A percentile compares a stretch with the other conserved stretches of the same genome.
Evolutionary conservation across 2,888 invertebrate genomes (phyloP).

Genomic region (Chloromyia formosa): DNA sequence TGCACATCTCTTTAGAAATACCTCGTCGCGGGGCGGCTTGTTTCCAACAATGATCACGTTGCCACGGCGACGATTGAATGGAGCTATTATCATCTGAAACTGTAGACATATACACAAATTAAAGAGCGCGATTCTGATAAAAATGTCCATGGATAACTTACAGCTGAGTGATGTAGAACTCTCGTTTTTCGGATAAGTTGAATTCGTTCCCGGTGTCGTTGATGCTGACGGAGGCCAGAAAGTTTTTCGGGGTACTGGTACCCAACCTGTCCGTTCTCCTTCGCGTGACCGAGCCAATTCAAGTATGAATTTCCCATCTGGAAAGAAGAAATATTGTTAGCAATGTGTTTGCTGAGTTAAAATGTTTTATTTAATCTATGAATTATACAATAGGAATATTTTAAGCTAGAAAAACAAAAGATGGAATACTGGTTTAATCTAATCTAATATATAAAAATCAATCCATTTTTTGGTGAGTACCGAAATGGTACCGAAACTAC

Average conservation of each 20-base stretch:
- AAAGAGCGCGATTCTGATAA: neutral
- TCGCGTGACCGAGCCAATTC: conserved; percentile 80
- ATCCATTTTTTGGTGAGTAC: too few species aligned
- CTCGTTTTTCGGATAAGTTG: conserved; percentile 71
- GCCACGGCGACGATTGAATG: conserved; percentile 90
- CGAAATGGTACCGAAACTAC: too few species aligned
- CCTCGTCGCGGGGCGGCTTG: conserved; percentile 79
- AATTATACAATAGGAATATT: too few species aligned
- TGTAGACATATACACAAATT: conserved; percentile 57
- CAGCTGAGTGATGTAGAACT: conserved; percentile 84
- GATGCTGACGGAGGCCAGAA: conserved; percentile 85
- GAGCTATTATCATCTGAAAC: conserved; percentile 92
- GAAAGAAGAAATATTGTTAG: conserved; percentile 52
- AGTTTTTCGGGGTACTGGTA: conserved; percentile 87
- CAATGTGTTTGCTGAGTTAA: too few species aligned
- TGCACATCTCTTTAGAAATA: conserved; percentile 77
- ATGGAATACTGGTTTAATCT: too few species aligned
- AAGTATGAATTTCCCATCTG: conserved; percentile 90
- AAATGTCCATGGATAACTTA: conserved; percentile 62
- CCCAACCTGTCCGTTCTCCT: conserved; percentile 87
- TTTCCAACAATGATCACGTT: conserved; percentile 90
- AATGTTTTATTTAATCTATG: too few species aligned
- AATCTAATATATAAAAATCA: too few species aligned
- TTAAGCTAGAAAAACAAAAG: too few species aligned
- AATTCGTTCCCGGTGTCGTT: conserved; percentile 65